Evolutionary conservation across 2,888 invertebrate species (phyloP).

Genomic region (Xanthia togata): DNA sequence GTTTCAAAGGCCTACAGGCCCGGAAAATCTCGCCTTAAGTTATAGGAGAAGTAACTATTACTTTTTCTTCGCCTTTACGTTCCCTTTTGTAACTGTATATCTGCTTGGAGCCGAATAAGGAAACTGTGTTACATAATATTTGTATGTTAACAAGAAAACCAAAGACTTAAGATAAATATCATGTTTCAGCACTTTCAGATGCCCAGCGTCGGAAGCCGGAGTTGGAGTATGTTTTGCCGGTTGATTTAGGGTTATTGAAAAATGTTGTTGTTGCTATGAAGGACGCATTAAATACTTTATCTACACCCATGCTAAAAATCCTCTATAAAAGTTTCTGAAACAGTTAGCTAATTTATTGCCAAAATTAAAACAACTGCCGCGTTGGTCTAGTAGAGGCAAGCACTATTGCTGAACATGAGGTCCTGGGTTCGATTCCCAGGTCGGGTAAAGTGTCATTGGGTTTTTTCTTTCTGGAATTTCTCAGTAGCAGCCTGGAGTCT

Average conservation of each 20-base stretch:
- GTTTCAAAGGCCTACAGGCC: too few relatives aligned
- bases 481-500: too few relatives aligned
- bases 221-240: background rate
- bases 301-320: too few relatives aligned
- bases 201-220: background rate
- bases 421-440: too few relatives aligned
- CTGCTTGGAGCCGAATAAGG: background rate
- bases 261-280: background rate
- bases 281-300: background rate
- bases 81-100: slow-evolving; percentile 23
- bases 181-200: background rate
- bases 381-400: too few relatives aligned
- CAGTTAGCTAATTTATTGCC: too few relatives aligned
- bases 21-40: background rate
- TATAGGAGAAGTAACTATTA: background rate
- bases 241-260: background rate
- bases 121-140: slow-evolving; percentile 30
- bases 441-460: too few relatives aligned
- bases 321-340: too few relatives aligned
- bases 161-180: slow-evolving; percentile 14
- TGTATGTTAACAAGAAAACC: slow-evolving; percentile 5
- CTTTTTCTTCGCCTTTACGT: background rate
- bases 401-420: too few relatives aligned
- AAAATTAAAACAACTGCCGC: too few relatives aligned
- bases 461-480: too few relatives aligned